Base-by-base conservation (phyloP, 2,888 invertebrate genomes). In the Brachypalpus laphriformis region DNA sequence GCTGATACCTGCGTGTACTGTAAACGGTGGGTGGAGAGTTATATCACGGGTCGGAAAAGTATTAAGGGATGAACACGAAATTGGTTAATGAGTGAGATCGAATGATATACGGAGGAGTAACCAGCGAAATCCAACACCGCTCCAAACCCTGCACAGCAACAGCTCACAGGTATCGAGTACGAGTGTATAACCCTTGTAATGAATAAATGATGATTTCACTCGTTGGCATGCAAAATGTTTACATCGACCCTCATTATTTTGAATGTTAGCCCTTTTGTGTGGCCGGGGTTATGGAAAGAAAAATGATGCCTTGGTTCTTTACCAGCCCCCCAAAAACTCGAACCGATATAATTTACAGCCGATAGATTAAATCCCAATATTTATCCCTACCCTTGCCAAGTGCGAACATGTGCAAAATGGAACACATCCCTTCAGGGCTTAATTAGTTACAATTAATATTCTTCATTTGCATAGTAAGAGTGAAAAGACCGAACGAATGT, bases 381-480 rank as follows among this genome's bases (percentile, higher is more conserved):
- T 61, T 59, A 70, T 54, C 65, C 75, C 51, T 1, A 11, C 16
- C 9, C 40, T 11, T 2, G n/a, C 28, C n/a, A 37, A 56, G 9
- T 57, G 66, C 56, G 45, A 63, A 66, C 57, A 47, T 75, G 14
- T 65, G 56, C 75, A 47, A 56, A 65, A 45, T 45, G 47, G 45
- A 31, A 28, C 34, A 76, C 45, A 72, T 54, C 31, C 49, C 74
- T 72, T 54, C 11, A 14, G 63, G 76, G 65, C 68, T 82, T 87
- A 87, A 87, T 87, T 87, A 87, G 86, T 76, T 82, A 87, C 87
- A 87, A 88, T 88, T 87, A 87, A 87, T 87, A 87, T 80, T 77
- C 68, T 87, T 76, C 71, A 87, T 87, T 87, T 83, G 70, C 78
- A 82, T 82, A 77, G 72, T 18, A 37, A 71, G 70, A 70, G 40